These are phyloP conservation scores for Philopedon plagiatum DNA, from an alignment of 2,888 invertebrate species.

Conservation along the genomic window DNA sequence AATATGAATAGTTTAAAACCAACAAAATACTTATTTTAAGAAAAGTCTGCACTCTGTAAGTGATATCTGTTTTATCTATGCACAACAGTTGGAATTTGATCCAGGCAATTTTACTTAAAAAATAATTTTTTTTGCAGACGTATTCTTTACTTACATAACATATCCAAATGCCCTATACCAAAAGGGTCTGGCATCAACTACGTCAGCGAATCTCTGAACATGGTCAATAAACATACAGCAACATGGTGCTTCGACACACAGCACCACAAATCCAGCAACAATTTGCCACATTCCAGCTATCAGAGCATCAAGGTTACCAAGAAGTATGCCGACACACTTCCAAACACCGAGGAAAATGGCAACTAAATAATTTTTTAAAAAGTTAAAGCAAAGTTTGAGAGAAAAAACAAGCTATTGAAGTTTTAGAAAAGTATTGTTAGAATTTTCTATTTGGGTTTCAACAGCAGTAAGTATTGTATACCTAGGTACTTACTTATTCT, in stretches of 20 bases:
- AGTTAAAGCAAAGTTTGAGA: not conserved
- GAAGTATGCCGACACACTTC: constrained; percentile 79
- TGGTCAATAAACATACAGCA: constrained; percentile 97
- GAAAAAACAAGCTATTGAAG: too few species aligned
- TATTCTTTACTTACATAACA: constrained; percentile 85
- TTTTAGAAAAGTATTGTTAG: too few species aligned
- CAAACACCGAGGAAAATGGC: constrained; percentile 87
- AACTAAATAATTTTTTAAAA: too few species aligned
- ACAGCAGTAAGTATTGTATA: too few species aligned
- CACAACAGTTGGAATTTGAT: too few species aligned
- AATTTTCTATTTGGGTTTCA: too few species aligned
- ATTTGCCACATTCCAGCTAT: constrained; percentile 89
- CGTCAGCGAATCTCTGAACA: constrained; percentile 88
- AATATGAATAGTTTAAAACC: not conserved
- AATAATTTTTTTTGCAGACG: too few species aligned
- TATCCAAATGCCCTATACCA: constrained; percentile 92
- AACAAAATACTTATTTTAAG: not conserved
- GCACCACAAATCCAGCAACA: constrained; percentile 88
- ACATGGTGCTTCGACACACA: constrained; percentile 95
- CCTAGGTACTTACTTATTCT: too few species aligned
- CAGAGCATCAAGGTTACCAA: constrained; percentile 76
- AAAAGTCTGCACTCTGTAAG: too few species aligned
- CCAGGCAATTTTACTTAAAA: too few species aligned
- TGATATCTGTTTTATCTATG: too few species aligned
- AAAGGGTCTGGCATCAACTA: constrained; percentile 86